Conservation (phyloP, 2,888 invertebrate genomes). For the Drosophila engyochracea region DNA sequence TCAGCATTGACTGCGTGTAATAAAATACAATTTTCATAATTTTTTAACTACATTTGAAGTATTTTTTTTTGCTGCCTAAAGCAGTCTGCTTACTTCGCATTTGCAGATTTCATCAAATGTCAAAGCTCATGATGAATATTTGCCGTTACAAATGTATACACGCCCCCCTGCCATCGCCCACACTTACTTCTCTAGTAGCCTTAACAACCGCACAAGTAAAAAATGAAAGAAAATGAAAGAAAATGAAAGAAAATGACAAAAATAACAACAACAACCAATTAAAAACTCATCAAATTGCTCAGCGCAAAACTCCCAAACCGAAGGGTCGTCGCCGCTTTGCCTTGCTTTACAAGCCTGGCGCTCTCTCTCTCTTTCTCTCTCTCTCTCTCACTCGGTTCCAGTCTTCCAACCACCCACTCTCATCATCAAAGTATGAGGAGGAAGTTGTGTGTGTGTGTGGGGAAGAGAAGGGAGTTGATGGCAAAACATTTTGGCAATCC, state of each 20-base stretch:
- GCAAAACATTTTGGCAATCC: constrained; percentile 55
- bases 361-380: neutral
- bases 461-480: constrained; percentile 30
- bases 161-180: neutral
- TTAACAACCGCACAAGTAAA: constrained; percentile 26
- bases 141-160: constrained; percentile 1
- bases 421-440: constrained; percentile 4
- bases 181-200: constrained; percentile 6
- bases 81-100: neutral
- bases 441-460: constrained; percentile 13
- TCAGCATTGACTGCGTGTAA: neutral
- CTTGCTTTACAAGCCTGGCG: neutral
- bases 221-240: constrained; percentile 4
- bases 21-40: neutral
- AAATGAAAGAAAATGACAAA: neutral
- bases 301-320: constrained; percentile 42
- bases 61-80: neutral
- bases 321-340: constrained; percentile 8
- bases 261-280: constrained; percentile 51
- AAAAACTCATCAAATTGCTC: constrained; percentile 60
- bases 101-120: constrained; percentile 12
- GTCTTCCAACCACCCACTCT: constrained; percentile 34
- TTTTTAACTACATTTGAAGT: neutral
- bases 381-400: neutral
- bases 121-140: constrained; percentile 18